These are phyloP conservation scores for Limnephilus lunatus DNA, from an alignment of 2,888 invertebrate species.

Conservation along the genomic window DNA sequence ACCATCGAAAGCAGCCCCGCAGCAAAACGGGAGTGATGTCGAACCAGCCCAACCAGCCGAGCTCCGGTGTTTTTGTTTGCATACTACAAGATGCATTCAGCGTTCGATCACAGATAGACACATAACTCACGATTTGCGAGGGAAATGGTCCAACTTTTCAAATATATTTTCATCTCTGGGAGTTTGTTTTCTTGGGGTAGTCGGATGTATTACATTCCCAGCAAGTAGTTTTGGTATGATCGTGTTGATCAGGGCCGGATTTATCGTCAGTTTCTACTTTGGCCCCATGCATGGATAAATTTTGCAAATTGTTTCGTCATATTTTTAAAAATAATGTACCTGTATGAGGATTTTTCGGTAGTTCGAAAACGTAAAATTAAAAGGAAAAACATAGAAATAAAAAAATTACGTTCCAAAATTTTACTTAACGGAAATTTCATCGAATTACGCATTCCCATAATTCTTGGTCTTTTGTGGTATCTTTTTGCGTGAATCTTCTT, in stretches of 20 bases:
- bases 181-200: background rate
- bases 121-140: constrained; percentile 40
- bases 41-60: background rate
- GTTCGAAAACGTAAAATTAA: too few species aligned
- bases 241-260: background rate
- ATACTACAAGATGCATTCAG: constrained; percentile 33
- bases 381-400: too few species aligned
- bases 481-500: too few species aligned
- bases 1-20: background rate
- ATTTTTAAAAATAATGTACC: background rate
- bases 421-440: too few species aligned
- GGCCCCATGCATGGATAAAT: background rate
- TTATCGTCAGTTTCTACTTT: background rate
- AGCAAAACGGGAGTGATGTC: background rate
- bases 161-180: constrained; percentile 46
- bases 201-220: background rate
- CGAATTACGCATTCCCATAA: too few species aligned
- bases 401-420: too few species aligned
- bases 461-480: too few species aligned
- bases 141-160: constrained; percentile 48
- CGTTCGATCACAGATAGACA: constrained; percentile 37
- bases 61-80: constrained; percentile 13
- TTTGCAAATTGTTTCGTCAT: background rate
- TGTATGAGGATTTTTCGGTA: background rate
- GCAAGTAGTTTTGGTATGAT: background rate